A percentile compares a stretch with the other conserved stretches of the same genome.
Conservation (phyloP, 92 coral and sea anemone species). For the Pocillopora meandrina region DNA sequence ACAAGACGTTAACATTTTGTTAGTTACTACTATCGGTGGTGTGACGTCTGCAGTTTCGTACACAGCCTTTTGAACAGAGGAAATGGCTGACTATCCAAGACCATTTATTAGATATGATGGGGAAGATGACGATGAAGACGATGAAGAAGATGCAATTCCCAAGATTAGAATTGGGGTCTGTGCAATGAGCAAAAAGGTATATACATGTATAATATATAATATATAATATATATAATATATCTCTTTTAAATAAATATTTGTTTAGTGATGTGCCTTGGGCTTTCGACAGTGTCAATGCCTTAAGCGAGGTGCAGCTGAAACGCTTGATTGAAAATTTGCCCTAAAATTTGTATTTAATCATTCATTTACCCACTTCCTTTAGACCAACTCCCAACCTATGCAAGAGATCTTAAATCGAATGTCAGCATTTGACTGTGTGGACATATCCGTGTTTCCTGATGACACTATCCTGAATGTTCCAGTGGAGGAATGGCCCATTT, state of each 20-base stretch:
- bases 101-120: constrained; percentile 9
- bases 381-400: constrained; percentile 97
- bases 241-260: neutral
- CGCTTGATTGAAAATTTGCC: neutral
- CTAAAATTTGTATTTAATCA: neutral
- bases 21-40: no score
- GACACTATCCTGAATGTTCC: constrained; percentile 76
- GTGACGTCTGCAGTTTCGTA: no score
- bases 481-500: constrained; percentile 90
- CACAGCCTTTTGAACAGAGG: neutral
- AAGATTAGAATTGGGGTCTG: constrained; percentile 90
- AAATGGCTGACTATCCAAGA: constrained; percentile 15
- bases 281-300: no score
- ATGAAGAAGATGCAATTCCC: constrained; percentile 71
- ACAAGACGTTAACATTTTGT: no score
- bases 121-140: constrained; percentile 55
- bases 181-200: constrained; percentile 96
- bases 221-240: neutral
- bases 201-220: neutral
- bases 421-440: constrained; percentile 78
- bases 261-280: no score
- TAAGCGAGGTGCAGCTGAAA: no score
- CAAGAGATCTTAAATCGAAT: constrained; percentile 90
- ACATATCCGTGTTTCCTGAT: constrained; percentile 84
- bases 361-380: neutral